Evolutionary conservation across 2,797 vertebrate species (phyloP).

Genomic region (Champsocephalus esox): DNA sequence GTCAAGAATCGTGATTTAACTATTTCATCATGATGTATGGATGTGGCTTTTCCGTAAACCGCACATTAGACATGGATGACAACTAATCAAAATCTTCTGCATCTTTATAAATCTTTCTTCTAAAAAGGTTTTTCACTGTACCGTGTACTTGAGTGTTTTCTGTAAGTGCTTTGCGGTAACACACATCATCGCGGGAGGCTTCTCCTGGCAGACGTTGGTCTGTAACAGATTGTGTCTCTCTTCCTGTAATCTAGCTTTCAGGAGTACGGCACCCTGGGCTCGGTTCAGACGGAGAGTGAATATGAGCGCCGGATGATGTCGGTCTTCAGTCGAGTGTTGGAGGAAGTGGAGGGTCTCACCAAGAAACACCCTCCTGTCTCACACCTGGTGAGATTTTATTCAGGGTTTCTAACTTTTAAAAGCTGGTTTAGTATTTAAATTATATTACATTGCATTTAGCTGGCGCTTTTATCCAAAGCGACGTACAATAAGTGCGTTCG

Average conservation of each 20-base stretch:
- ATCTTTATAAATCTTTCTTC: no score
- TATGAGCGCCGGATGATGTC: slow-evolving; percentile 96
- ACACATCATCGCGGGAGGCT: not conserved
- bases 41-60: not conserved
- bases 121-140: not conserved
- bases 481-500: no score
- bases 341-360: slow-evolving; percentile 93
- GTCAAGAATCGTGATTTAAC: not conserved
- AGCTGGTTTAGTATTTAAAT: no score
- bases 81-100: slow-evolving; percentile 9
- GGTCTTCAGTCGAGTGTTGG: slow-evolving; percentile 92
- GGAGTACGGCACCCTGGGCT: slow-evolving; percentile 89
- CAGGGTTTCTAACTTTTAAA: no score
- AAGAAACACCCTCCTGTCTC: slow-evolving; percentile 97
- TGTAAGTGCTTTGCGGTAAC: slow-evolving; percentile 1
- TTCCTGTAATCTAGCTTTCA: slow-evolving; percentile 88
- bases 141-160: not conserved
- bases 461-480: no score
- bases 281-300: slow-evolving; percentile 92
- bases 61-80: not conserved
- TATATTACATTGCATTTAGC: no score
- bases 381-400: slow-evolving; percentile 87
- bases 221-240: slow-evolving; percentile 23
- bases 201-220: slow-evolving; percentile 5
- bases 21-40: not conserved